These are phyloP conservation scores for Epinotia ramella DNA, from an alignment of 2,888 invertebrate genomes.

Conservation along the genomic window DNA sequence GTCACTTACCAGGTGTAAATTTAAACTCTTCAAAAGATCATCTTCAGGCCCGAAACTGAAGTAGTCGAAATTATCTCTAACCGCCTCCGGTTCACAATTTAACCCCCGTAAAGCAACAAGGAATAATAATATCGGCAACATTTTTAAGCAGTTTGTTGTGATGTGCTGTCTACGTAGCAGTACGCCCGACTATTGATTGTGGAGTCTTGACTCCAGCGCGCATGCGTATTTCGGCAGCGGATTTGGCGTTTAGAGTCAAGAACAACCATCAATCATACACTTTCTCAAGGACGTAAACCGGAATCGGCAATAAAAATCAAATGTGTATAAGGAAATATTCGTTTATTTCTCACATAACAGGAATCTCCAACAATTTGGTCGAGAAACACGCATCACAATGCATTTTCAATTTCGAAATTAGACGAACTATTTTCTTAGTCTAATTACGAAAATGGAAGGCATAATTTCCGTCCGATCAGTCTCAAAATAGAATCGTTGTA, in stretches of 20 bases:
- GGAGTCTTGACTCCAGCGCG: conserved; percentile 59
- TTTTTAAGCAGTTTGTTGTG: conserved; percentile 69
- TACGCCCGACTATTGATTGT: conserved; percentile 73
- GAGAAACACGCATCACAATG: conserved; percentile 61
- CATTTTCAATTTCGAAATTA: conserved; percentile 37
- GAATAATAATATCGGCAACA: conserved; percentile 66
- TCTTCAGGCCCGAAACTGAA: conserved; percentile 77
- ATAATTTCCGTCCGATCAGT: conserved; percentile 81
- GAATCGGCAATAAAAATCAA: conserved; percentile 58
- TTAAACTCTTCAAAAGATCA: conserved; percentile 73
- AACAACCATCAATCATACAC: conserved; percentile 49
- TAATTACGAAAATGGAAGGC: conserved; percentile 78
- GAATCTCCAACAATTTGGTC: conserved; percentile 59
- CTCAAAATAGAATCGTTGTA: conserved; percentile 76
- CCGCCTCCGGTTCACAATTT: conserved; percentile 77
- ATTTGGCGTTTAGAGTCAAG: conserved; percentile 52
- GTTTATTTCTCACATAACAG: conserved; percentile 68
- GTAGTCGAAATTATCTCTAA: conserved; percentile 78
- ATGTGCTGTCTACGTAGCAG: conserved; percentile 60
- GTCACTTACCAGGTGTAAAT: conserved; percentile 72
- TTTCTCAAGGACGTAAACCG: conserved; percentile 65
- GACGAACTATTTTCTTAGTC: conserved; percentile 56
- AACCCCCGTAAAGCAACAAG: conserved; percentile 60
- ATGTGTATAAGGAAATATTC: conserved; percentile 63
- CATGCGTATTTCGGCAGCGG: conserved; percentile 67